Percentiles rank a stretch among this genome's conserved stretches.
Evolutionary conservation across 2,113 vertebrate genomes (phyloP).

Genomic region (Siphamia tubifer): DNA sequence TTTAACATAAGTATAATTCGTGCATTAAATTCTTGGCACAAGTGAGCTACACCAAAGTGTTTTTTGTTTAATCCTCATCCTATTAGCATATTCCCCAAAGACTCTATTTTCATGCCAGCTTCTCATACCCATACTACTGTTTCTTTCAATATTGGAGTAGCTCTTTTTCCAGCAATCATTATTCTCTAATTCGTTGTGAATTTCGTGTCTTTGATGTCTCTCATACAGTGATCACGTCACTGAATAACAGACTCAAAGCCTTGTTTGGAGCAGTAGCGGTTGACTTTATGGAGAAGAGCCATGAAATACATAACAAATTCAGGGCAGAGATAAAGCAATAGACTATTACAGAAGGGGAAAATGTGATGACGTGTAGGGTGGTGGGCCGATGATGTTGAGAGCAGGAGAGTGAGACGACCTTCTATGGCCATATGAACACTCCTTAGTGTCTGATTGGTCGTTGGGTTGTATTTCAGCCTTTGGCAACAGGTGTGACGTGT

Average conservation of each 20-base stretch:
- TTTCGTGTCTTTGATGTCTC: slow-evolving; percentile 5
- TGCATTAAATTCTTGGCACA: slow-evolving; percentile 28
- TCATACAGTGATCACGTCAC: slow-evolving; percentile 24
- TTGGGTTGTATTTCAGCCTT: slow-evolving; percentile 50
- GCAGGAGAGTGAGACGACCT: slow-evolving; percentile 48
- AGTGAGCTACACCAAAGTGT: slow-evolving; percentile 32
- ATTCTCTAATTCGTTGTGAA: slow-evolving; percentile 26
- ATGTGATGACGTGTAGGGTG: slow-evolving; percentile 14
- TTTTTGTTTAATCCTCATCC: slow-evolving; percentile 48
- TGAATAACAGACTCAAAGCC: neutral
- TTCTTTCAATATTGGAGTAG: slow-evolving; percentile 7
- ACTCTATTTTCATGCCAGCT: slow-evolving; percentile 31
- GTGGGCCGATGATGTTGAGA: neutral
- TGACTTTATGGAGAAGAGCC: neutral
- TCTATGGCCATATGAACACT: slow-evolving; percentile 78
- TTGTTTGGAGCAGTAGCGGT: slow-evolving; percentile 16
- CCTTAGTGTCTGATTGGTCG: slow-evolving; percentile 70
- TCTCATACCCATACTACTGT: slow-evolving; percentile 19
- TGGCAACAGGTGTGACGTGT: slow-evolving; percentile 82
- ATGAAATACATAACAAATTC: slow-evolving; percentile 7
- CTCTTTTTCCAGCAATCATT: slow-evolving; percentile 28
- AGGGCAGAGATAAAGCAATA: slow-evolving; percentile 4
- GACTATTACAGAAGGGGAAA: slow-evolving; percentile 29
- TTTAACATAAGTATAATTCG: slow-evolving; percentile 26
- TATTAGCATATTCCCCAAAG: slow-evolving; percentile 59